phyloP scores from a whole-genome alignment of 2,888 invertebrate species.

The Carpatolechia fugitivella region DNA sequence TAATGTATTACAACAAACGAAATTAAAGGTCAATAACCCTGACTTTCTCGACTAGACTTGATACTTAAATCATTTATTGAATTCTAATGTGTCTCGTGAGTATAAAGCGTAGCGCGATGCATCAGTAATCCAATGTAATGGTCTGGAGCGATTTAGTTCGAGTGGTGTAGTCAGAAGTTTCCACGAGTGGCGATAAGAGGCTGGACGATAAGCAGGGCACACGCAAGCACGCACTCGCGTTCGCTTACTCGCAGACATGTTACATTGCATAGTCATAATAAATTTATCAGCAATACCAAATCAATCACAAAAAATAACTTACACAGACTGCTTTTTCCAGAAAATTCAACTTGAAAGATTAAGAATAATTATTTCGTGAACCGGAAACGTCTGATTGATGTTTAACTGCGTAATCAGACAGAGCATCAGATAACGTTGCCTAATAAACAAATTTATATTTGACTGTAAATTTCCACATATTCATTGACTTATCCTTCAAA shows the following conservation, averaged over 20 bases:
- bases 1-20: not conserved
- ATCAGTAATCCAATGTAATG: not conserved
- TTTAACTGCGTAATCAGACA: not conserved
- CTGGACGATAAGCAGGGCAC: slow-evolving; percentile 27
- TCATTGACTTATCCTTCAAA: slow-evolving; percentile 6
- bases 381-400: no score
- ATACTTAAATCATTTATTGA: not conserved
- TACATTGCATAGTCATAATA: not conserved
- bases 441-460: not conserved
- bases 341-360: no score
- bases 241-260: not conserved
- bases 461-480: slow-evolving; percentile 4
- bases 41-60: not conserved
- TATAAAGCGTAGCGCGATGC: not conserved
- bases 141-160: not conserved
- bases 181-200: slow-evolving; percentile 54
- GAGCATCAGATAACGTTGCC: not conserved
- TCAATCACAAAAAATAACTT: no score
- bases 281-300: no score
- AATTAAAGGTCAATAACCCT: not conserved
- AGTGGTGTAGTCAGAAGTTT: slow-evolving; percentile 54
- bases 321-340: no score
- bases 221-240: not conserved
- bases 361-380: no score
- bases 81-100: not conserved